phyloP scores from a whole-genome alignment of 2,888 invertebrate species.

The Drosophila hamatofila region DNA sequence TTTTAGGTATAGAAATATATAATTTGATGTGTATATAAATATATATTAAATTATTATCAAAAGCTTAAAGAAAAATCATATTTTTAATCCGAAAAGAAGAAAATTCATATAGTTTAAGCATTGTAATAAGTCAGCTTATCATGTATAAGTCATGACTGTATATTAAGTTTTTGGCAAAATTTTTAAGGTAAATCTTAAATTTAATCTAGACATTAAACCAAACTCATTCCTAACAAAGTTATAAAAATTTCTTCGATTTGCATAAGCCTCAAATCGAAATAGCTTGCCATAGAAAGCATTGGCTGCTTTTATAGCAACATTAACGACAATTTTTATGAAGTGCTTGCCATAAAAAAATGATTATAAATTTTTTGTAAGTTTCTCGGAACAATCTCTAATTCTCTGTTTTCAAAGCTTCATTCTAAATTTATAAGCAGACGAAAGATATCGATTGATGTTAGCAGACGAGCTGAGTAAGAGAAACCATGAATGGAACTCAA shows the following conservation, averaged over 20 bases:
- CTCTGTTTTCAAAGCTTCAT: slow-evolving; percentile 19
- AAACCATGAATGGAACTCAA: slow-evolving; percentile 50
- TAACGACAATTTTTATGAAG: slow-evolving; percentile 14
- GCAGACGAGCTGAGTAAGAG: slow-evolving; percentile 13
- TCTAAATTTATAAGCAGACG: slow-evolving; percentile 22
- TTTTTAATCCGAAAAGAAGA: too few relatives aligned
- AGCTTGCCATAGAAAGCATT: background rate
- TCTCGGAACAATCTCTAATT: slow-evolving; percentile 32
- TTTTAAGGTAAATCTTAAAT: background rate
- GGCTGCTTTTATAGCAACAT: slow-evolving; percentile 2
- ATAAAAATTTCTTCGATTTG: background rate
- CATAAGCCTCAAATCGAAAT: background rate
- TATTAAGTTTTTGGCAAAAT: background rate
- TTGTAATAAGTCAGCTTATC: too few relatives aligned
- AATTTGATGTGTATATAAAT: too few relatives aligned
- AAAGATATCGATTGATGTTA: slow-evolving; percentile 35
- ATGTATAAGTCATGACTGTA: too few relatives aligned
- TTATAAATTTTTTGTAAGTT: slow-evolving; percentile 1
- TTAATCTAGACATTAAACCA: background rate
- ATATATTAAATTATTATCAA: too few relatives aligned
- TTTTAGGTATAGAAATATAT: too few relatives aligned
- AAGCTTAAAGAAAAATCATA: too few relatives aligned
- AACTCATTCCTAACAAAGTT: slow-evolving; percentile 2
- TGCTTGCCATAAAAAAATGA: slow-evolving; percentile 13
- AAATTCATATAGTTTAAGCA: background rate